Conservation (phyloP, 2,888 invertebrate species). For the Drosophila heteroneura region DNA sequence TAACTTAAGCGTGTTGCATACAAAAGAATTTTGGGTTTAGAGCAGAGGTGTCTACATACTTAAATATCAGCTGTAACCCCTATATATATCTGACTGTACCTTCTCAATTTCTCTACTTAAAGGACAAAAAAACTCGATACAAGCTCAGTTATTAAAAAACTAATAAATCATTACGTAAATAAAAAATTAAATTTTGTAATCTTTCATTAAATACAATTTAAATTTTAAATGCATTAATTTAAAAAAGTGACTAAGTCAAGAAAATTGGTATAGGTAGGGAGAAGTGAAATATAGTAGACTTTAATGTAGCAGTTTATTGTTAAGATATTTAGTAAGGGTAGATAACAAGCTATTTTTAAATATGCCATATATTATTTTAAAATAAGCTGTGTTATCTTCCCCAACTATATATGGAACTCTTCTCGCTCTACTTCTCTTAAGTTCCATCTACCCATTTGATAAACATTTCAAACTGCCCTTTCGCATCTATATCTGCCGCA, state of each 20-base stretch:
- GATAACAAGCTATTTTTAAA: neutral
- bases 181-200: neutral
- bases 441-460: no score
- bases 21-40: no score
- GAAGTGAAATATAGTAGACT: neutral
- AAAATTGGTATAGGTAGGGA: neutral
- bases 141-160: neutral
- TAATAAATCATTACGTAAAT: neutral
- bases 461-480: slow-evolving; percentile 35
- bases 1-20: neutral
- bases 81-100: neutral
- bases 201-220: neutral
- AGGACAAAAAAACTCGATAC: neutral
- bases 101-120: neutral
- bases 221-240: neutral
- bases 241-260: neutral
- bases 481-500: slow-evolving; percentile 4
- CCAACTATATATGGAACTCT: neutral
- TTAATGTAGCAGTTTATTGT: neutral
- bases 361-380: neutral
- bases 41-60: neutral
- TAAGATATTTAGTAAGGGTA: neutral
- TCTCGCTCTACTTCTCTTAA: neutral
- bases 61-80: neutral
- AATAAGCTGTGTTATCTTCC: neutral